Base-by-base conservation (phyloP, 2,113 vertebrate genomes). In the Terrapene triunguis region DNA sequence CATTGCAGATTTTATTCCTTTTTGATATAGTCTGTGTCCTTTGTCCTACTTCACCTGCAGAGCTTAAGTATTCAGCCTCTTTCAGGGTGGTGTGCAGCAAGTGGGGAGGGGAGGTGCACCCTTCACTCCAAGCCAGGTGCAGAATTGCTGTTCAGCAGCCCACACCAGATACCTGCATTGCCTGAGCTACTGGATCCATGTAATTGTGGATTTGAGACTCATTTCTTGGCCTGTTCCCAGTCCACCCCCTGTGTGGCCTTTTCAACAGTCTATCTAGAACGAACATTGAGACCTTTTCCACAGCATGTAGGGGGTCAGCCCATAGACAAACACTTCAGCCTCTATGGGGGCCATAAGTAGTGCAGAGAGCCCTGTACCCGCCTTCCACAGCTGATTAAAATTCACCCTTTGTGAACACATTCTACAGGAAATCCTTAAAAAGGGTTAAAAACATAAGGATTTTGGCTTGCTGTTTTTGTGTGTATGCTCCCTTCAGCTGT, bases 321-420 rank as follows among this genome's bases (percentile, higher is more conserved):
- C n/a, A n/a, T 69, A 69, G 35, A 69, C 3, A 69, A 69, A 72
- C n/a, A n/a, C 35, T 69, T 69, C n/a, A 72, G 17, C 16, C 65
- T 72, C 16, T 72, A 38, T 22, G n/a, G 13, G 65, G 5, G n/a
- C 19, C n/a, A 21, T 72, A 72, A 38, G 19, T 72, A 72, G 82
- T 83, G 94, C 95, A 94, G 80, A 88, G 90, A 93, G 95, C 82
- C 82, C 90, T 96, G 96, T 89, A 82, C 94, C 91, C 90, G 94
- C 48, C 51, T 42, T 17, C 78, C 76, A 69, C 91, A 97, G 86
- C 84, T 96, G 94, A 90, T 32, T 86, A 87, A 59, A 89, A 96
- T 96, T 95, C 84, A 76, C 74, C 89, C 84, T 54, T 65, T 65
- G 32, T 87, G 76, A 89, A 96, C 69, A 78, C 91, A 22, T 94